Evolutionary conservation across 2,797 vertebrate species (phyloP), one percentile per base, ranked within the genome.

Genomic region (Mus caroli): DNA sequence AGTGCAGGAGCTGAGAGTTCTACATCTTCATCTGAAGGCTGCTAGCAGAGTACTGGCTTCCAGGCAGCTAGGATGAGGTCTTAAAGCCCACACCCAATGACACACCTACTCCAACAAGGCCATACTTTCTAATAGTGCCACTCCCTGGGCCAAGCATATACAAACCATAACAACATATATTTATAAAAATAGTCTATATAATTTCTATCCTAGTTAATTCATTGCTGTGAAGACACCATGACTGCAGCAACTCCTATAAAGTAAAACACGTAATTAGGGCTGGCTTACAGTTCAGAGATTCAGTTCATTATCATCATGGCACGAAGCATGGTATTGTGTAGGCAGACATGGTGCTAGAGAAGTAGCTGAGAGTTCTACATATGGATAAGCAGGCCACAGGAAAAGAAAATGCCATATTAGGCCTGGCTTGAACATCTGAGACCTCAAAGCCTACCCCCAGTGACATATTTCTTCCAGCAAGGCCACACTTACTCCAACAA

Each of bases 151-250:
- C 17, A 3, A 37, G n/a, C n/a, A 37, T 71, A 71, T 71, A 71
- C n/a, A 71, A 71, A 71, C n/a, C n/a, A 22, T 71, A 37, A n/a
- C 69, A 71, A 71, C 19, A 71, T 71, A 20, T 37, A 22, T 77
- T 91, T 94, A 91, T 82, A 56, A 90, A 95, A 94, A 40, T 71
- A n/a, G 80, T 84, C n/a, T 92, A 15, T 93, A 40, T 54, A 28
- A 24, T 89, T 24, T 54, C 50, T 88, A 43, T 71, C n/a, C 37
- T 37, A 37, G n/a, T n/a, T 54, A 54, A 15, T 37, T 17, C 17
- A 69, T 69, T 71, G 69, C 69, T 6, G 14, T 67, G 64, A 67
- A 67, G 64, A 67, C 5, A 67, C 13, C 69, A 71, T 71, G n/a
- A 71, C 69, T 71, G 69, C 17, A 37, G 3, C n/a, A 71, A 37